Evolutionary conservation across 2,113 vertebrate species (phyloP), one percentile per base, ranked within the genome.

Genomic region (Chionis minor): DNA sequence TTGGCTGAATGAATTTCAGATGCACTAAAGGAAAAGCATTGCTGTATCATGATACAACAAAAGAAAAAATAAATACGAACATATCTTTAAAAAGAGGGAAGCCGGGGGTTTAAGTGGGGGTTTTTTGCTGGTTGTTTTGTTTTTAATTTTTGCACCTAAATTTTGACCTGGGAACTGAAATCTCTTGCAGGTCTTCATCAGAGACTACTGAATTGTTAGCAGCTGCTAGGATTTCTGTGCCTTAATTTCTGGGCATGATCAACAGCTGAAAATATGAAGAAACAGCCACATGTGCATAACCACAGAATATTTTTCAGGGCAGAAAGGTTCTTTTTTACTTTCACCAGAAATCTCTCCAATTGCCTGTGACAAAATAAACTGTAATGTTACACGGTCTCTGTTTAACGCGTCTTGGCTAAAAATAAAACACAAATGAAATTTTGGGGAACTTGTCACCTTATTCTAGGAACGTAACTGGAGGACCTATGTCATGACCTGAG

Each of bases 311-410:
- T 33, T 55, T 35, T 23, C 12, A 32, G 47, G 28, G n/a, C 30
- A 69, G 47, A 74, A 74, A 54, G 2, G 12, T 23, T 86, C 23
- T 40, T 30, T 45, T 61, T 75, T 5, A n/a, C 26, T 65, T 71
- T 28, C 42, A 51, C 17, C 32, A 85, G 30, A 26, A 78, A 56
- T 22, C 11, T 56, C 47, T 42, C 11, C 15, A 63, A 42, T 51
- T 42, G 32, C 80, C n/a, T 15, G 42, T n/a, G 40, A 47, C 8
- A 5, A 61, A 69, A 54, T 14, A 23, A 69, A 23, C 23, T 4
- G 23, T 24, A 23, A 16, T 6, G 28, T 70, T n/a, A 14, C 23
- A 6, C 1, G 6, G 16, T 40, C 2, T 1, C 52, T 59, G 38
- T 38, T 22, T 10, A 54, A 62, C 38, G 18, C 27, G 22, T 20